Evolutionary conservation across 1,140 invertebrate species (phyloP), one percentile per base, ranked within the genome.

Genomic region (Ridgeia piscesae): DNA sequence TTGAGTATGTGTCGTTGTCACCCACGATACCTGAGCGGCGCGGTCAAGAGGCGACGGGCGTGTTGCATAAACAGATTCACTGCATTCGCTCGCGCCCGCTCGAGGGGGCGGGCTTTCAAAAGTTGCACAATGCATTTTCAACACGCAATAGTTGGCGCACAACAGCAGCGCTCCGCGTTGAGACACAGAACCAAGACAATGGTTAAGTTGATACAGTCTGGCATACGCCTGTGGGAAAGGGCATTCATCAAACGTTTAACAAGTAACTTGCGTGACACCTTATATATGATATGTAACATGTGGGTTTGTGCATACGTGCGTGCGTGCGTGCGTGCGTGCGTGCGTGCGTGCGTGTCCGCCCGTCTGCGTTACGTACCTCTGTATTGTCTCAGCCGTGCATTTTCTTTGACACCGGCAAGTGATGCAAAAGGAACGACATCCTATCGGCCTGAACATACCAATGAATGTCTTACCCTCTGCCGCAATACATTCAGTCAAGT

Each of bases 11-110:
- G 31, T 94, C 95, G 95, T 94, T 94, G 4, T 95, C 95, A 33
- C 91, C 94, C 6, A 93, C 94, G 88, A 96, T 95, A 93, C 90
- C 95, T 35, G 95, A 95, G 31, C 94, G 94, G 95, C 0, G 2
- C 58, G 58, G 58, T 77, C 17, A 31, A 27, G 17, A 17, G 58
- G 27, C 58, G 17, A 27, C 27, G 11, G 58, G 2, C 58, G 58
- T 21, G 58, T 77, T 17, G 58, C 58, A 31, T 77, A 77, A 77
- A 77, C 58, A 77, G 58, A 21, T 77, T 77, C 58, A 77, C 58
- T 77, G 58, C 58, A 21, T 21, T 77, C 58, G 58, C 42, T 42
- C 4, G 11, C 58, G 58, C 58, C 27, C 58, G 58, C 42, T 42
- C 4, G 11, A 42, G 17, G 58, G 58, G 58, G 4, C 14, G 58